Evolutionary conservation across 2,113 vertebrate species (phyloP), one percentile per base, ranked within the genome.

Genomic region (Mustelus asterias): DNA sequence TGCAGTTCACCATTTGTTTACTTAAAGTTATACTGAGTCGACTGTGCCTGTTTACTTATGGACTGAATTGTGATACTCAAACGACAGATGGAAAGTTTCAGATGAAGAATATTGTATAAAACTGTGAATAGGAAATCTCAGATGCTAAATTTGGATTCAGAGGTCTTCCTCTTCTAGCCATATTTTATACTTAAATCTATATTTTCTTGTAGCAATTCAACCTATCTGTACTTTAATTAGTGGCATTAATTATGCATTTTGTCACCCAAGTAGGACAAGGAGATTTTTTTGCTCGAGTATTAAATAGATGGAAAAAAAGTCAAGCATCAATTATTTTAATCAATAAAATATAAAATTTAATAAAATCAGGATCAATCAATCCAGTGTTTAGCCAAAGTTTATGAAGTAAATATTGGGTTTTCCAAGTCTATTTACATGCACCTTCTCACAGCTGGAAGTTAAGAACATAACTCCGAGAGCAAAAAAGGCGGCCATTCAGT

Each of bases 41-140:
- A 90, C 58, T 18, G 48, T 60, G 54, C 86, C 24, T 90, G 54
- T 60, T 90, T 90, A 90, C 88, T 90, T 90, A 90, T 29, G n/a
- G 54, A 90, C 88, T 54, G 88, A 90, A 89, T n/a, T 60, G 29
- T 90, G 88, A 29, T 60, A 26, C 58, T 60, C 54, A 33, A 18
- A 29, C 33, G 54, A 90, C 54, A 60, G 54, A 60, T 60, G 54
- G 88, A 60, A 54, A 90, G 88, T 90, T 90, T 90, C 26, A 29
- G 88, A 18, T 90, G n/a, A 90, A 60, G 54, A 90, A 24, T 60
- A 60, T 60, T 83, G 37, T 48, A 41, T 18, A 37, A 58, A 89
- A 60, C 29, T 89, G 54, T 4, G 26, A 60, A 13, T 90, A 29
- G 26, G 14, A 60, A 90, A 29, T 90, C 88, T 90, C 54, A 33